Conservation (phyloP, 2,113 vertebrate genomes). For the Nesogale talazaci region DNA sequence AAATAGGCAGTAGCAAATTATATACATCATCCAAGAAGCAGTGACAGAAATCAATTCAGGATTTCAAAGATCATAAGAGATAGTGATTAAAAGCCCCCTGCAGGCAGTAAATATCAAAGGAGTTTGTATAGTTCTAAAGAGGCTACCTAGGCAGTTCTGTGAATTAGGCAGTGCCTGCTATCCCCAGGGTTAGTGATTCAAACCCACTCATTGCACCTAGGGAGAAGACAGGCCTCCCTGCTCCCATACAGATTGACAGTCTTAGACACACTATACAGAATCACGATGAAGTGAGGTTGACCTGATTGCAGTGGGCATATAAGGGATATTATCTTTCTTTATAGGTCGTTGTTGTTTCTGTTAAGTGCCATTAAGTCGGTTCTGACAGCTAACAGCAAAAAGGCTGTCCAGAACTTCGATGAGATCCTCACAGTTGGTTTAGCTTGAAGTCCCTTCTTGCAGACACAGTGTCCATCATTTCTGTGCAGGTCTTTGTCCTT, state of each 20-base stretch:
- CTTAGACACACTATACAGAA: background rate
- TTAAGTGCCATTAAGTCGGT: too few species aligned
- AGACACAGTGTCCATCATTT: too few species aligned
- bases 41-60: constrained; percentile 41
- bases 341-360: too few species aligned
- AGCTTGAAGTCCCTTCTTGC: too few species aligned
- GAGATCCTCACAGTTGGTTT: too few species aligned
- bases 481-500: too few species aligned
- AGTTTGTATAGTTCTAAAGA: too few species aligned
- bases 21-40: constrained; percentile 36
- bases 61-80: constrained; percentile 9
- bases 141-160: too few species aligned
- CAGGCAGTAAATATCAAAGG: background rate
- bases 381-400: too few species aligned
- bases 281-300: background rate
- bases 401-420: too few species aligned
- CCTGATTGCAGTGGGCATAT: too few species aligned
- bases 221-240: background rate
- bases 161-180: background rate
- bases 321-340: too few species aligned
- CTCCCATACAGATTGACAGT: background rate
- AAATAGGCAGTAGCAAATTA: constrained; percentile 27
- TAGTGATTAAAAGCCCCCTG: background rate
- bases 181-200: background rate
- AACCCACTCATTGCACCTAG: background rate